Percentiles rank a stretch among this genome's conserved stretches.
phyloP scores from a whole-genome alignment of 2,113 vertebrate genomes.

The Danionella cerebrum region DNA sequence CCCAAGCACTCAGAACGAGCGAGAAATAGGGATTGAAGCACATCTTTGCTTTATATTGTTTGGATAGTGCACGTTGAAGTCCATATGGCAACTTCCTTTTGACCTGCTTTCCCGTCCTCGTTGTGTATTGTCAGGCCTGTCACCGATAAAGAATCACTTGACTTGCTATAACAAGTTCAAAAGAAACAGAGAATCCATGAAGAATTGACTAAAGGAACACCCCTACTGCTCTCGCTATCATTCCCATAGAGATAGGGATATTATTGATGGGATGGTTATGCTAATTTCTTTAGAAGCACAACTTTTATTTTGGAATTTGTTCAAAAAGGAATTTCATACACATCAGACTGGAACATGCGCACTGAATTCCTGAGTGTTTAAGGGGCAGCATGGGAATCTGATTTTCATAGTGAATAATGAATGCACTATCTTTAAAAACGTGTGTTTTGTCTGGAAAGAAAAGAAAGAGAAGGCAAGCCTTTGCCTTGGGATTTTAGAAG shows the following conservation, averaged over 20 bases:
- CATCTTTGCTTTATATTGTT: slow-evolving; percentile 72
- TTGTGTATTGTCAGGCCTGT: slow-evolving; percentile 89
- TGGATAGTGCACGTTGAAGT: slow-evolving; percentile 85
- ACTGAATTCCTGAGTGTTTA: slow-evolving; percentile 78
- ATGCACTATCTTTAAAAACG: slow-evolving; percentile 52
- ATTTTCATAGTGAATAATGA: slow-evolving; percentile 68
- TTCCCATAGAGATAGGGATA: slow-evolving; percentile 89
- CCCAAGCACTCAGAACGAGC: not conserved
- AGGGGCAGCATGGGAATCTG: slow-evolving; percentile 69
- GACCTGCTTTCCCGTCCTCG: slow-evolving; percentile 87
- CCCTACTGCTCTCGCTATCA: slow-evolving; percentile 86
- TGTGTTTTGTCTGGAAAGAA: slow-evolving; percentile 54
- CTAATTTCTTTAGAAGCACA: slow-evolving; percentile 78
- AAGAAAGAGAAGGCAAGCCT: slow-evolving; percentile 42
- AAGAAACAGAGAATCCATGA: slow-evolving; percentile 93
- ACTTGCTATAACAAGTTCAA: slow-evolving; percentile 98
- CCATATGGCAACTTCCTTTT: slow-evolving; percentile 95
- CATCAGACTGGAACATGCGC: slow-evolving; percentile 75
- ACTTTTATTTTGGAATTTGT: slow-evolving; percentile 80
- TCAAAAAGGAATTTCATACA: slow-evolving; percentile 81
- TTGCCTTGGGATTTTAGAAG: slow-evolving; percentile 44
- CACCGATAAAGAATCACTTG: slow-evolving; percentile 98
- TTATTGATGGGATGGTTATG: slow-evolving; percentile 93
- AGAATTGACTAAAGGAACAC: slow-evolving; percentile 93
- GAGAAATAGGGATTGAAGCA: slow-evolving; percentile 18